Conservation (phyloP, 2,888 invertebrate genomes). For the Miltochrista miniata region DNA sequence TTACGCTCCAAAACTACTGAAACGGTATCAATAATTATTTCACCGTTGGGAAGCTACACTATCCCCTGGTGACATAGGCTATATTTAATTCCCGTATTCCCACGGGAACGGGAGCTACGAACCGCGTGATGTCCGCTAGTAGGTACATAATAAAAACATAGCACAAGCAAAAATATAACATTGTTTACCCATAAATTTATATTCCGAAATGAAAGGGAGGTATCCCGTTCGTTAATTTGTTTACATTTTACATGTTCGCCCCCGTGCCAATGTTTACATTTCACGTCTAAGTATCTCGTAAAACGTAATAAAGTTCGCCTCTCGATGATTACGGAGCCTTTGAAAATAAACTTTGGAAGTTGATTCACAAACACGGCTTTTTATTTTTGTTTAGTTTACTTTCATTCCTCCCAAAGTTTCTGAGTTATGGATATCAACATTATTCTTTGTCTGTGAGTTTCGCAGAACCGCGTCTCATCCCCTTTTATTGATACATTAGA, state of each 20-base stretch:
- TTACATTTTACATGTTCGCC: constrained; percentile 66
- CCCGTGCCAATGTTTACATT: constrained; percentile 62
- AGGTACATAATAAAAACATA: constrained; percentile 25
- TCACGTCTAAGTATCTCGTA: constrained; percentile 59
- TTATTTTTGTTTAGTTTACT: constrained; percentile 73
- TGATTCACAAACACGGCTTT: constrained; percentile 61
- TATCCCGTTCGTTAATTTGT: constrained; percentile 69
- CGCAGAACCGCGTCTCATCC: constrained; percentile 46
- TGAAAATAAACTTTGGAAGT: constrained; percentile 71
- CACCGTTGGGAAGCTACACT: too few species aligned
- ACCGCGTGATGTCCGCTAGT: too few species aligned
- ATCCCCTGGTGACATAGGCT: too few species aligned
- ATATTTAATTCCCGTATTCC: too few species aligned
- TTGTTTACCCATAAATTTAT: constrained; percentile 54
- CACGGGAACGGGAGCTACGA: too few species aligned
- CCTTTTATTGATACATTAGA: constrained; percentile 57
- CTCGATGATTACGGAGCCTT: constrained; percentile 71
- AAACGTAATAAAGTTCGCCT: constrained; percentile 70
- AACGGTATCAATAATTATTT: too few species aligned
- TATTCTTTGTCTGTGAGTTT: constrained; percentile 57
- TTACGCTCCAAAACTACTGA: too few species aligned
- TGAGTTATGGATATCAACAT: constrained; percentile 68
- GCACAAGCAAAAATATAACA: constrained; percentile 50
- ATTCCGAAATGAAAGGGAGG: constrained; percentile 45
- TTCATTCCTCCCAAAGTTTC: constrained; percentile 41